A percentile compares a stretch with the other conserved stretches of the same genome.
phyloP scores from a whole-genome alignment of 2,888 invertebrate genomes.

The Eupithecia inturbata region DNA sequence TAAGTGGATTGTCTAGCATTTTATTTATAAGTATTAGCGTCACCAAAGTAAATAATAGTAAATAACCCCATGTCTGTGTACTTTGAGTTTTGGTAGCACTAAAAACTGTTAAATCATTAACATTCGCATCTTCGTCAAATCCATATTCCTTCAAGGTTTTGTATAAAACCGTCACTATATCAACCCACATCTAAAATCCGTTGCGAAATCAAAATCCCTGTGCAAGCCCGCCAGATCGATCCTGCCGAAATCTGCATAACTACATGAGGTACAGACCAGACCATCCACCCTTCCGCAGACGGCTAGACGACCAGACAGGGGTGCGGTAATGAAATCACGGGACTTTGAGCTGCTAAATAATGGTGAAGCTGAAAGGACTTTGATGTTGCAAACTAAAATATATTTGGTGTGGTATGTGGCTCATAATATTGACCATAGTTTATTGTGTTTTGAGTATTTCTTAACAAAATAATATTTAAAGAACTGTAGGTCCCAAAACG shows the following conservation, averaged over 20 bases:
- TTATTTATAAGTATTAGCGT: no score
- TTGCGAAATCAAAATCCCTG: constrained; percentile 3
- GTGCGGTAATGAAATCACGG: constrained; percentile 55
- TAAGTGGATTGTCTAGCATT: no score
- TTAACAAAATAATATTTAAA: not conserved
- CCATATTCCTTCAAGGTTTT: not conserved
- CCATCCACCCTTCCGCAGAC: constrained; percentile 46
- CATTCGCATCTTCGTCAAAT: not conserved
- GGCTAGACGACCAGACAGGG: constrained; percentile 57
- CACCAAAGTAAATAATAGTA: no score
- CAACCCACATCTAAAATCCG: not conserved
- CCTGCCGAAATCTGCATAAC: constrained; percentile 32
- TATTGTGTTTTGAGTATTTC: not conserved
- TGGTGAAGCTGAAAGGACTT: not conserved
- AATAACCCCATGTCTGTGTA: no score
- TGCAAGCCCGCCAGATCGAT: constrained; percentile 1
- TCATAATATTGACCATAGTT: not conserved
- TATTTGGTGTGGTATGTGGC: not conserved
- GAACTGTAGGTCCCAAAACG: no score
- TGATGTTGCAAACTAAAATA: not conserved
- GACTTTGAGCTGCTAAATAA: constrained; percentile 20
- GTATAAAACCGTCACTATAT: not conserved
- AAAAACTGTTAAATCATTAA: not conserved
- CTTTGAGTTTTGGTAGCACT: not conserved
- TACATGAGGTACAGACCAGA: not conserved